Evolutionary conservation across 2,888 invertebrate species (phyloP), one percentile per base, ranked within the genome.

Genomic region (Dioctria linearis): DNA sequence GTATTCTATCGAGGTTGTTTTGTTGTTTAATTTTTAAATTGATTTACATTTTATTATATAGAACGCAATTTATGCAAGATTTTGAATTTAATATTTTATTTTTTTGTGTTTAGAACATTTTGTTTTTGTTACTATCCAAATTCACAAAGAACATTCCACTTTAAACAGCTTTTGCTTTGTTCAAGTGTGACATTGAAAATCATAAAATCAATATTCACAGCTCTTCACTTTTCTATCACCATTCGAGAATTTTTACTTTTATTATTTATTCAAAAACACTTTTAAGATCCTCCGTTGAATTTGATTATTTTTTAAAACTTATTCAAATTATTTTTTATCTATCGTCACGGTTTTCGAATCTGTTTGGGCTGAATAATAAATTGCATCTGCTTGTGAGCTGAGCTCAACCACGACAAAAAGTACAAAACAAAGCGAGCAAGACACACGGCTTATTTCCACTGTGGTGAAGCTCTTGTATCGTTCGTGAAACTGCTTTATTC

Each of bases 91-190:
- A 37, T 9, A 65, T 40, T 65, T 65, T 39, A 46, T 8, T 46
- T 46, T 6, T 6, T 5, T 6, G 8, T 8, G 8, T 6, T 46
- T 8, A 46, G 5, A 46, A 46, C 8, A 46, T 46, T 57, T n/a
- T 63, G 3, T 8, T 49, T 4, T 46, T 67, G 13, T n/a, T 25
- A 54, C 49, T 63, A 63, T 65, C 59, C 6, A n/a, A 76, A 9
- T 66, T 54, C 66, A 66, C 66, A 66, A 66, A 66, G 66, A 66
- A 66, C 42, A 42, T 66, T 75, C n/a, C 75, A 75, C 42, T 57
- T 57, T 39, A 11, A 9, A 40, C 40, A 54, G 37, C 59, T 75
- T 42, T 75, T n/a, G 54, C 59, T 71, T 57, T 54, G 59, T 59
- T 54, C 13, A 49, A n/a, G 39, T 9, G 37, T 71, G 71, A n/a